Base-by-base conservation (phyloP, 2,888 invertebrate genomes). In the Scaptomyza parva region DNA sequence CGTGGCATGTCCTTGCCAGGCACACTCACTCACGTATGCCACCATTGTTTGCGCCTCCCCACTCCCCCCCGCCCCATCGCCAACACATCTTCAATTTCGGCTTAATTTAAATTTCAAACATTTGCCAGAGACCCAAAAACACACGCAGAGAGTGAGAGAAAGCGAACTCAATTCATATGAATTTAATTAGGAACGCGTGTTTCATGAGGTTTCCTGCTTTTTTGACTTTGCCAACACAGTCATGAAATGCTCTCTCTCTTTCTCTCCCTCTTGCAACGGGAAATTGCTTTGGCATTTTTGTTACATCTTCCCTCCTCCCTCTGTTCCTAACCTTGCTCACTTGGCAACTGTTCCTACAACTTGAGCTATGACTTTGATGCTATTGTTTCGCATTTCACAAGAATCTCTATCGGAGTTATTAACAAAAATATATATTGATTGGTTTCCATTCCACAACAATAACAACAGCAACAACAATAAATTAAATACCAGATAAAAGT, bases 161-260 rank as follows among this genome's bases (percentile, higher is more conserved):
- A 14, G 37, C 17, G 37, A 37, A 37, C 37, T 37, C 68, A 57
- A 51, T 70, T 74, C 70, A 61, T 71, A 74, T 52, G 80, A 76
- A 82, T 83, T 86, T 83, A 83, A 83, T 83, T 83, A 83, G 86
- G 72, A 77, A 76, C 86, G 82, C 82, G 78, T 82, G 68, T 76
- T 85, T 79, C 80, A 53, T 45, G 9, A 45, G 83, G 83, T 68
- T 85, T 85, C 80, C 85, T 68, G 78, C n/a, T 67, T 70, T 75
- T 73, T 72, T 72, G 70, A 65, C 74, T 70, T 64, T 62, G 70
- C 61, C 60, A 47, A 41, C 60, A 70, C 58, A 58, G 47, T 57
- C 61, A 54, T 76, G 48, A 64, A 70, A 72, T 66, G 45, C 62
- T 62, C 66, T 60, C 48, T n/a, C n/a, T n/a, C n/a, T n/a, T n/a